A percentile compares a stretch with the other conserved stretches of the same genome.
Evolutionary conservation across 2,797 vertebrate genomes (phyloP).

Genomic region (Sebastes iracundus): DNA sequence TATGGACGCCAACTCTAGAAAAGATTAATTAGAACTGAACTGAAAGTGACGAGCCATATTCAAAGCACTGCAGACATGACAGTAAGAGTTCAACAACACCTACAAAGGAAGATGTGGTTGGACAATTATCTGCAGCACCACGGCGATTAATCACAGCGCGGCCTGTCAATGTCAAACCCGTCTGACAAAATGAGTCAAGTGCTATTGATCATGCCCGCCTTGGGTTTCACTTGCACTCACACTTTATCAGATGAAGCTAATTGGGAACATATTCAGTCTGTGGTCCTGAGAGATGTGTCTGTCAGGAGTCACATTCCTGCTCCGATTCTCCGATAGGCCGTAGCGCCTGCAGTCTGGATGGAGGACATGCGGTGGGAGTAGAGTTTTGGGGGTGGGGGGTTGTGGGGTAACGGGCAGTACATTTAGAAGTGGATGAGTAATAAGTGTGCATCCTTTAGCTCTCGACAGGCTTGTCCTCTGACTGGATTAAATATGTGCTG

Average conservation of each 20-base stretch:
- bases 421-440: slow-evolving; percentile 66
- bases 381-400: slow-evolving; percentile 10
- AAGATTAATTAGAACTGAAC: slow-evolving; percentile 52
- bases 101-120: slow-evolving; percentile 73
- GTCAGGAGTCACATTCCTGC: slow-evolving; percentile 82
- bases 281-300: slow-evolving; percentile 77
- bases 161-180: slow-evolving; percentile 71
- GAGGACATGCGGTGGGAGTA: slow-evolving; percentile 56
- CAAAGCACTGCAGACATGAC: slow-evolving; percentile 56
- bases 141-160: slow-evolving; percentile 67
- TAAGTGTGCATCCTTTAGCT: slow-evolving; percentile 70
- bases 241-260: slow-evolving; percentile 82
- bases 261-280: slow-evolving; percentile 79
- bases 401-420: slow-evolving; percentile 35
- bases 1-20: slow-evolving; percentile 17
- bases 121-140: slow-evolving; percentile 69
- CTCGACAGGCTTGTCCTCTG: slow-evolving; percentile 46
- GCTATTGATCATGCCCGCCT: slow-evolving; percentile 78
- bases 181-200: slow-evolving; percentile 71
- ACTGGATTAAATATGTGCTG: slow-evolving; percentile 74
- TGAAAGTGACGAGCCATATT: slow-evolving; percentile 55
- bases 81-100: slow-evolving; percentile 64
- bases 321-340: slow-evolving; percentile 75
- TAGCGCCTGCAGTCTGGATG: slow-evolving; percentile 73
- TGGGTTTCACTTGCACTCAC: slow-evolving; percentile 79